These are phyloP conservation scores for Therioaphis trifolii DNA, from an alignment of 2,888 invertebrate species.

Conservation along the genomic window DNA sequence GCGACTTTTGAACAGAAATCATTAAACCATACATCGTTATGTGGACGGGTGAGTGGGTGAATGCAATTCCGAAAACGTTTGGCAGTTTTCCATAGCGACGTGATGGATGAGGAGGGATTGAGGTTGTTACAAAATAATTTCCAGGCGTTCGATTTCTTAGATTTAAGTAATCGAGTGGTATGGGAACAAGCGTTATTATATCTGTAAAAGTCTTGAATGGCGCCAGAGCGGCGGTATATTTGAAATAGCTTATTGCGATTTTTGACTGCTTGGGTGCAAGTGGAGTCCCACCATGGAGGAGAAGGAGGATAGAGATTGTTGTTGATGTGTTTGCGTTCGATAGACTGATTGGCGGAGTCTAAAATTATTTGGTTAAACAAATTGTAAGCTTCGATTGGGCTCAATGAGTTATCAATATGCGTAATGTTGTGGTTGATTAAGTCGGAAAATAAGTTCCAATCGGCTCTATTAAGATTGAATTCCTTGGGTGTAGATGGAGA, in stretches of 20 bases:
- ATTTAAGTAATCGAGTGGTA: not conserved
- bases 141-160: not conserved
- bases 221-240: not conserved
- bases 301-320: not conserved
- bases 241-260: not conserved
- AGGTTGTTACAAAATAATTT: not conserved
- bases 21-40: not conserved
- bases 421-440: not conserved
- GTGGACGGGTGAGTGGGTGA: not conserved
- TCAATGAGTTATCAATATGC: not conserved
- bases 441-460: not conserved
- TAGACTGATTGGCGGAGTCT: not conserved
- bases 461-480: conserved; percentile 2
- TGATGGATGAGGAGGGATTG: conserved; percentile 1
- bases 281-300: not conserved
- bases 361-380: not conserved
- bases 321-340: not conserved
- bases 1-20: not conserved
- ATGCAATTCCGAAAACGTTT: not conserved
- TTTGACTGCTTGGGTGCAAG: not conserved
- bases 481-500: not conserved
- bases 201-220: not conserved
- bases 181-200: not conserved
- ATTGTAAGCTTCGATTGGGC: not conserved
- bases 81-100: not conserved